Evolutionary conservation across 2,797 vertebrate genomes (phyloP), one percentile per base, ranked within the genome.

Genomic region (Stomatorhinus walkeri): DNA sequence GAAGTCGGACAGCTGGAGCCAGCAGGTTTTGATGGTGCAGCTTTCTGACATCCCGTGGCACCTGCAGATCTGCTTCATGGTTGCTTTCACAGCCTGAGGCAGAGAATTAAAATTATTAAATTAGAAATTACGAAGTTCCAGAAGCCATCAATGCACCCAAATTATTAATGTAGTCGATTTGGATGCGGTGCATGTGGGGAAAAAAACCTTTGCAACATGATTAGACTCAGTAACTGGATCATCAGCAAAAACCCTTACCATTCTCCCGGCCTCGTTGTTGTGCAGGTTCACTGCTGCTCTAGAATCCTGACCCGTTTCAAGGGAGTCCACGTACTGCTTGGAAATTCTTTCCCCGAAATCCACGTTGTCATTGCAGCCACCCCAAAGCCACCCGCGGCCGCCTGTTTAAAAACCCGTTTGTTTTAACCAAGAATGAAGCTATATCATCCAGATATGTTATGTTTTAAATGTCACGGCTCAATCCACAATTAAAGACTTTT

Each of bases 11-110:
- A 96, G 93, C 91, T 96, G 96, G 68, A 96, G 93, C 96, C 96
- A 97, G 90, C 96, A 97, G 0, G 96, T 97, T 93, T 96, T 95
- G 89, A 97, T 90, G 88, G 94, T 96, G 91, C 96, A 97, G 92
- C 96, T 97, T 89, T 96, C 96, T 0, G 96, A 97, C 91, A 97
- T 95, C n/a, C 96, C 96, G 0, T 97, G 96, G 87, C 96, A 97
- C 89, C 96, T 96, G 93, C 96, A 97, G 51, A 93, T 93, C 89
- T 94, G 93, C 88, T 93, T 95, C 96, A 96, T 96, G 0, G 95
- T 96, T 90, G 92, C 90, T 92, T 93, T 96, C 32, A 96, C 96
- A 0, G 96, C 96, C 96, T 97, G 85, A 76, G 52, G 8, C 32
- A 84, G n/a, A 43, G 3, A 59, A 88, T 16, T 52, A 9, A 6